Base-by-base conservation (phyloP, 2,113 vertebrate genomes). In the Ceyx melanurus region DNA sequence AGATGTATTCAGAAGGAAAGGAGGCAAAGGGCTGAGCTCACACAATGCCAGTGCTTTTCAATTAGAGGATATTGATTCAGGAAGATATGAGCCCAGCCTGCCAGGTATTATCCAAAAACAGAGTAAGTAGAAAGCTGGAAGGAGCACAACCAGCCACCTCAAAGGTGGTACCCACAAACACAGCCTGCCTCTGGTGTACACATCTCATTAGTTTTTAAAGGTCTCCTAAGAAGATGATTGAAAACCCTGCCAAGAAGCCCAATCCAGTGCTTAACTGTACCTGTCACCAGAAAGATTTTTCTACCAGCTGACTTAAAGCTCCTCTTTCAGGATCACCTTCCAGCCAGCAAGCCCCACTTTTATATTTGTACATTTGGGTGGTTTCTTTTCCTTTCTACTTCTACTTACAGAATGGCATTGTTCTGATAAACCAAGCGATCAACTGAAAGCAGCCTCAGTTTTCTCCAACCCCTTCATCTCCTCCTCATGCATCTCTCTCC, bases 401-500 rank as follows among this genome's bases (percentile, higher is more conserved):
- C 23, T 66, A 2, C 0, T 2, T 26, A 60, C 8, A 43, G 53
- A 82, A 75, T 1, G 56, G 62, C 26, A 42, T 16, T 50, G 17
- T 50, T 54, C 23, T 25, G 60, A 61, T 14, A 71, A 84, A 62
- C 10, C 5, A 4, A n/a, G 9, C 1, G 8, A 45, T 15, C 5
- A 3, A 13, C 9, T 60, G 51, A 75, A 77, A 86, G 58, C 15
- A 21, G 22, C 35, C 25, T 64, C 7, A 3, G 4, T 45, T 86
- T 64, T 56, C 40, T 57, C 31, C 50, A 65, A 6, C 2, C 19
- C 4, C 26, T 58, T 45, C 12, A 21, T 11, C 29, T 64, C 31
- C 43, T 42, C 12, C 8, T 28, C 5, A 2, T 1, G 3, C 37
- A n/a, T 15, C 6, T 6, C 16, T 28, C 25, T n/a, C 46, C 51